Evolutionary conservation across 2,113 vertebrate species (phyloP).

Genomic region (Spea multiplicata): DNA sequence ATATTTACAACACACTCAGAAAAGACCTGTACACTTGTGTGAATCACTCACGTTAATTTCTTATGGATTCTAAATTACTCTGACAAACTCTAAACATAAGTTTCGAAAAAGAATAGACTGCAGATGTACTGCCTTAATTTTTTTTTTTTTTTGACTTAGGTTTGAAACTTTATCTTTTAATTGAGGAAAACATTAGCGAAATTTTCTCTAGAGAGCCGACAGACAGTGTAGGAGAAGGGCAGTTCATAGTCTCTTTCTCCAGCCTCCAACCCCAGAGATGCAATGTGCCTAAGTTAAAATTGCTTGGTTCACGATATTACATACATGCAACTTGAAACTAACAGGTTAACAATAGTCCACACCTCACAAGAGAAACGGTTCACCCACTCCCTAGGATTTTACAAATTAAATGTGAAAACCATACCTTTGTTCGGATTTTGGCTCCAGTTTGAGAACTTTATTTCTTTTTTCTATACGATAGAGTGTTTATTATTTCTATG

Average conservation of each 20-base stretch:
- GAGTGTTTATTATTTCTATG: too few species aligned
- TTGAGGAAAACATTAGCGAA: background rate
- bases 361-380: too few species aligned
- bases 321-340: too few species aligned
- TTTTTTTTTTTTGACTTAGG: background rate
- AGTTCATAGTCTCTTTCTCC: background rate
- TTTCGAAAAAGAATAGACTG: background rate
- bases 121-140: background rate
- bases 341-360: too few species aligned
- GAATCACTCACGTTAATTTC: constrained; percentile 74
- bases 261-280: background rate
- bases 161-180: background rate
- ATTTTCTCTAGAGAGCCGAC: background rate
- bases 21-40: constrained; percentile 69
- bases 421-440: too few species aligned
- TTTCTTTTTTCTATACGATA: too few species aligned
- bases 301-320: too few species aligned
- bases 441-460: too few species aligned
- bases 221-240: background rate
- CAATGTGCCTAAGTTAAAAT: too few species aligned
- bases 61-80: constrained; percentile 45
- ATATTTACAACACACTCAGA: constrained; percentile 70
- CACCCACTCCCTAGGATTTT: too few species aligned
- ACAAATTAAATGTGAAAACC: too few species aligned
- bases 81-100: constrained; percentile 15